A percentile compares a stretch with the other conserved stretches of the same genome.
Conservation (phyloP, 2,888 invertebrate species). For the Nematopogon swammerdamellus region DNA sequence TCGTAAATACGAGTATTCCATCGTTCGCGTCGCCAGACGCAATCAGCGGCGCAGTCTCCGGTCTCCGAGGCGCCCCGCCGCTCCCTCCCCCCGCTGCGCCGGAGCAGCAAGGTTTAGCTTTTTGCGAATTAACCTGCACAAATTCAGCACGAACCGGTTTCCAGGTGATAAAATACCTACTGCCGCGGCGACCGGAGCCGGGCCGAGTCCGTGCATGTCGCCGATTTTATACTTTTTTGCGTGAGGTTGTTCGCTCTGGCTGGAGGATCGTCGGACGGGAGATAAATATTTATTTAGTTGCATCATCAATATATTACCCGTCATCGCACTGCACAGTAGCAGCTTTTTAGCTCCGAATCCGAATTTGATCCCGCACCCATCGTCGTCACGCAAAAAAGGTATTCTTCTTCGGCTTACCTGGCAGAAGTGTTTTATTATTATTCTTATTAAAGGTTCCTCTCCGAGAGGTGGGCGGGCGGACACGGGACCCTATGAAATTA, state of each 20-base stretch:
- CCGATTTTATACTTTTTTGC: background rate
- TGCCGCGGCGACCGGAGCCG: background rate
- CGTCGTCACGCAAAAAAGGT: no score
- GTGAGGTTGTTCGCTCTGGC: background rate
- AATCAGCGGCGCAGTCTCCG: no score
- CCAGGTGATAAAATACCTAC: background rate
- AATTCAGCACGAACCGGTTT: background rate
- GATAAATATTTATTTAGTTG: background rate
- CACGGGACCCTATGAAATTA: no score
- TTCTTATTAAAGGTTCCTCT: no score
- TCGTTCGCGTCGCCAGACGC: no score
- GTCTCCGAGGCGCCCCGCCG: background rate
- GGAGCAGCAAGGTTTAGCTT: background rate
- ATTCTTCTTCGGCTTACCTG: no score
- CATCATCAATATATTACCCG: background rate
- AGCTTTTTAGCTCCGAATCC: no score
- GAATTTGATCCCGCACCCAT: no score
- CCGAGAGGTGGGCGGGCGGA: no score
- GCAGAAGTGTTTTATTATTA: no score
- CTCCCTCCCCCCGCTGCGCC: background rate
- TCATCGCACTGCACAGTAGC: background rate
- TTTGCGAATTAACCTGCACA: no score
- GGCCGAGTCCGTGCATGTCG: background rate
- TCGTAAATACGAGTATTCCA: no score
- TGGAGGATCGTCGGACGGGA: background rate